These are phyloP conservation scores for Schizaphis graminum DNA, from an alignment of 2,888 invertebrate genomes.

Conservation along the genomic window DNA sequence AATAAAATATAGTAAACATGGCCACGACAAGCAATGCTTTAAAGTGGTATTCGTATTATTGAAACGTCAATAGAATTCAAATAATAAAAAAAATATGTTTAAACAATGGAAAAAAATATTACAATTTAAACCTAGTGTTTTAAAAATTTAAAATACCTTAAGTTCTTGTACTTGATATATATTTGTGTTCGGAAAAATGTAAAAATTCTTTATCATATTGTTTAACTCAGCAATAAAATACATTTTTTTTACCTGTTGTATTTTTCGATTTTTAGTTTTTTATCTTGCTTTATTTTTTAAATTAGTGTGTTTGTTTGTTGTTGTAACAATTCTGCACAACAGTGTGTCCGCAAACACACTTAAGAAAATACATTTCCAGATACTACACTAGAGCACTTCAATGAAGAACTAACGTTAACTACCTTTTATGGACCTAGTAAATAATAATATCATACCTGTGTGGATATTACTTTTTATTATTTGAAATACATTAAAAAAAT, in stretches of 20 bases:
- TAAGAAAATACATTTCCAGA: constrained; percentile 16
- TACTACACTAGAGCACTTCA: constrained; percentile 8
- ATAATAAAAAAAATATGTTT: no score
- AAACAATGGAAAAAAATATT: no score
- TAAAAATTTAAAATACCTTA: not conserved
- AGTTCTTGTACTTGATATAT: not conserved
- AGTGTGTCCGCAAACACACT: constrained; percentile 17
- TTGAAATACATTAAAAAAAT: not conserved
- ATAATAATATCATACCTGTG: not conserved
- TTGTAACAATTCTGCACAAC: not conserved
- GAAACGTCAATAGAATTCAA: no score
- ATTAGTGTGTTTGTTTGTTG: not conserved
- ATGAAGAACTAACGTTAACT: constrained; percentile 8
- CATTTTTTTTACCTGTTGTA: constrained; percentile 4
- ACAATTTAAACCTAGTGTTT: not conserved
- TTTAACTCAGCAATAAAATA: not conserved
- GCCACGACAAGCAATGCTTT: no score
- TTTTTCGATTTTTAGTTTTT: constrained; percentile 9
- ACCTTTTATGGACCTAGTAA: not conserved
- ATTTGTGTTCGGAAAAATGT: not conserved
- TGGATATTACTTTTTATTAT: not conserved
- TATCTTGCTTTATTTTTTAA: not conserved
- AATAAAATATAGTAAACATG: not conserved
- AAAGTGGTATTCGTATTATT: no score
- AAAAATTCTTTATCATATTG: not conserved